Evolutionary conservation across 2,113 vertebrate species (phyloP).

Genomic region (Hippocampus mohnikei): DNA sequence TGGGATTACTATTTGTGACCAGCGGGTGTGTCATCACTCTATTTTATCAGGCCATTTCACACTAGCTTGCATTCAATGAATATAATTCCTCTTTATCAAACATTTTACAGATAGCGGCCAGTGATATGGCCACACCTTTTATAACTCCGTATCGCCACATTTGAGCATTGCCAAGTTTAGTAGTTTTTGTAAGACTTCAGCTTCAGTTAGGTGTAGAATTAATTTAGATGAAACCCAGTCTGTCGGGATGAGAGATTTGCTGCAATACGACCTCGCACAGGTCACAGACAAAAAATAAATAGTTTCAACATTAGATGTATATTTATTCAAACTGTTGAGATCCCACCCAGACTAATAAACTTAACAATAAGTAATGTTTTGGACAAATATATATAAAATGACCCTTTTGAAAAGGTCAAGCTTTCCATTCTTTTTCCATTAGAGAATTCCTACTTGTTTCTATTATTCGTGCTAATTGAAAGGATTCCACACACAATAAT

Average conservation of each 20-base stretch:
- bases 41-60: conserved; percentile 70
- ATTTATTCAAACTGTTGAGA: neutral
- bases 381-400: no score
- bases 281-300: neutral
- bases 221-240: conserved; percentile 11
- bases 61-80: conserved; percentile 67
- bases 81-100: conserved; percentile 63
- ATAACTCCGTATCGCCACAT: conserved; percentile 22
- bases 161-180: conserved; percentile 35
- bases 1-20: conserved; percentile 62
- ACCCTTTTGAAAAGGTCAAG: neutral
- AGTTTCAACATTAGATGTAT: neutral
- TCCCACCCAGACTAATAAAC: neutral
- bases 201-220: conserved; percentile 30
- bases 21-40: conserved; percentile 66
- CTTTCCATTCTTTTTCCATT: neutral
- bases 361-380: no score
- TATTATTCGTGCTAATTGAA: conserved; percentile 51
- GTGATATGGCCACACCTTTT: conserved; percentile 43
- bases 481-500: conserved; percentile 12
- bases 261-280: conserved; percentile 7
- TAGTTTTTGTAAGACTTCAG: conserved; percentile 19
- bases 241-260: conserved; percentile 4
- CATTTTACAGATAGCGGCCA: conserved; percentile 52
- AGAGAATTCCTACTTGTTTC: neutral